Percentiles rank a stretch among this genome's conserved stretches.
These are phyloP conservation scores for Chelon labrosus DNA, from an alignment of 2,797 vertebrate genomes.

Conservation along the genomic window DNA sequence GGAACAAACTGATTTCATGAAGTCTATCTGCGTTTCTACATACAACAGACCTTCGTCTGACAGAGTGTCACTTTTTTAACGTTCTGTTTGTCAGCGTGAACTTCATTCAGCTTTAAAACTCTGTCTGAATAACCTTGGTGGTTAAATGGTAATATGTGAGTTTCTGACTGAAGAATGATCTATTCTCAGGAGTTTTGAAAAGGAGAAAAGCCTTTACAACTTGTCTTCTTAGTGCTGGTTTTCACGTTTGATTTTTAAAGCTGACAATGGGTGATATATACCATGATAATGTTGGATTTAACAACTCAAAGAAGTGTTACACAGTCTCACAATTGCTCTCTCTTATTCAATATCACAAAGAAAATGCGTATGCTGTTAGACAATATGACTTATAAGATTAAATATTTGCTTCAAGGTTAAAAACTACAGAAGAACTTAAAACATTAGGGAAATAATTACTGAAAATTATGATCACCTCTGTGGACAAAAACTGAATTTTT, in stretches of 20 bases:
- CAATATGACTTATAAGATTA: background rate
- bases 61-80: conserved; percentile 1
- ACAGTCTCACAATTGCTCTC: conserved; percentile 6
- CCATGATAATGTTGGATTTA: background rate
- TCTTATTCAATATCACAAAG: conserved; percentile 1
- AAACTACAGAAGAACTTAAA: background rate
- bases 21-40: conserved; percentile 17
- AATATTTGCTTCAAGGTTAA: conserved; percentile 13
- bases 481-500: background rate
- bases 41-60: background rate
- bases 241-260: conserved; percentile 14
- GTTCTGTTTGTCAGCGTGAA: conserved; percentile 16
- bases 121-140: conserved; percentile 36
- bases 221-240: conserved; percentile 18
- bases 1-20: conserved; percentile 7
- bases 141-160: conserved; percentile 11
- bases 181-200: conserved; percentile 23
- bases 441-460: background rate
- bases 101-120: conserved; percentile 23
- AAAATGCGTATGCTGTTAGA: background rate
- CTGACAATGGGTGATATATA: background rate
- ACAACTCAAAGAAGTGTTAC: background rate
- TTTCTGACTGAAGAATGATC: conserved; percentile 10
- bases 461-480: background rate
- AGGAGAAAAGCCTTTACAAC: conserved; percentile 27